Evolutionary conservation across 2,888 invertebrate species (phyloP).

Genomic region (Melipona beecheii): DNA sequence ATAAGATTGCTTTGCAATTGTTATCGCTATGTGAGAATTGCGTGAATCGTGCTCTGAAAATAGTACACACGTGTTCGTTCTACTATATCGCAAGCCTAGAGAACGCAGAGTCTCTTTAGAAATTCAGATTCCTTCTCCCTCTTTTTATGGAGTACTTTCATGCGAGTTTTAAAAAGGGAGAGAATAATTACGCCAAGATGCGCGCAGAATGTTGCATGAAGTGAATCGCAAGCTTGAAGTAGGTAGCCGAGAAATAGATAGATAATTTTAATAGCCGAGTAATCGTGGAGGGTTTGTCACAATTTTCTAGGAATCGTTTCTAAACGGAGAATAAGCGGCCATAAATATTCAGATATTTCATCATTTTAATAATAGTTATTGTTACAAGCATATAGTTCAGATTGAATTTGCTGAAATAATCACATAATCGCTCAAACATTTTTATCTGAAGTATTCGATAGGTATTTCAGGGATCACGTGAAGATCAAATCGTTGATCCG

Average conservation of each 20-base stretch:
- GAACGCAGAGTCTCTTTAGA: not conserved
- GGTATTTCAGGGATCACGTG: not conserved
- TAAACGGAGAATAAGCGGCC: not conserved
- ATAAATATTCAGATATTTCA: not conserved
- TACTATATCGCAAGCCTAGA: not conserved
- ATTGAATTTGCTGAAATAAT: not conserved
- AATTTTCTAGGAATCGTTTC: not conserved
- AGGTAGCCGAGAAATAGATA: not conserved
- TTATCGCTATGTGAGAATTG: constrained; percentile 4
- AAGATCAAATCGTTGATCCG: not conserved
- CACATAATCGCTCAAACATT: not conserved
- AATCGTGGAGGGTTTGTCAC: not conserved
- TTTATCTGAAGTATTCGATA: not conserved
- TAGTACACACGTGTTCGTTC: not conserved
- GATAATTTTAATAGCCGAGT: not conserved
- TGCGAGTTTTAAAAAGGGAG: not conserved
- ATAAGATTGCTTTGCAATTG: constrained; percentile 22
- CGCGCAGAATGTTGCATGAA: not conserved
- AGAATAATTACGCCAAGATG: not conserved
- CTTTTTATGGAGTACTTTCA: not conserved
- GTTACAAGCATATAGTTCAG: not conserved
- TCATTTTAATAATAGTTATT: not conserved
- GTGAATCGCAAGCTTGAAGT: not conserved
- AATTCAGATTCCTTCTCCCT: not conserved
- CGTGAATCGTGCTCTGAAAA: not conserved